Evolutionary conservation across 2,888 invertebrate species (phyloP), one percentile per base, ranked within the genome.

Genomic region (Mesorhabditis belari): DNA sequence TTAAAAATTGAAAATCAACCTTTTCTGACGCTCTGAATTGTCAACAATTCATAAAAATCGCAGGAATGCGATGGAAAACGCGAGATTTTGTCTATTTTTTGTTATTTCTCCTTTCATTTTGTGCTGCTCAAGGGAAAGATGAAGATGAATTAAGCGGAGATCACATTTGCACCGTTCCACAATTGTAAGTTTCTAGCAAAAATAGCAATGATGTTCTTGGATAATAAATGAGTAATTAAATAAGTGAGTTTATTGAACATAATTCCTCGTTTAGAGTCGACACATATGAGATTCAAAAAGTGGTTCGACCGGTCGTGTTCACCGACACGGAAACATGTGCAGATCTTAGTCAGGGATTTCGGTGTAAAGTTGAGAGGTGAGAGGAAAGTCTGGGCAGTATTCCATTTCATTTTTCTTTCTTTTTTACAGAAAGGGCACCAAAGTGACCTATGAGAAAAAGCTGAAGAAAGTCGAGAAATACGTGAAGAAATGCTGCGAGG

Each of bases 371-470:
- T 12, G 66, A 66, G 51, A 74, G 70, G 75, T 63, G 12, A 49
- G 2, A 6, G 12, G 57, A 5, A 35, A 35, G 44, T 35, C 44
- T 9, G 44, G 44, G 44, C 44, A 1, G 44, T 2, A 1, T 35
- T 1, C 12, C n/a, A 5, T 21, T 6, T n/a, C n/a, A 27, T 19
- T 52, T 58, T 27, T 3, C 0, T n/a, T 57, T 12, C 9, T 17
- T 24, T 44, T 17, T 58, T 70, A 12, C 60, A 77, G 75, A 57
- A 64, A 59, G 2, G 75, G 76, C n/a, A 65, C 64, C 81, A 88
- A 87, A 70, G 86, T 86, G 2, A 87, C 89, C 4, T 89, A 87
- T 81, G 89, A 88, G 81, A 67, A 72, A 4, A 66, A 71, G 25
- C 67, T 75, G 23, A 70, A 71, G 54, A 66, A 71, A 58, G 70